These are phyloP conservation scores for Probaryconus sp. DNA, from an alignment of 1,140 invertebrate genomes.

Conservation along the genomic window DNA sequence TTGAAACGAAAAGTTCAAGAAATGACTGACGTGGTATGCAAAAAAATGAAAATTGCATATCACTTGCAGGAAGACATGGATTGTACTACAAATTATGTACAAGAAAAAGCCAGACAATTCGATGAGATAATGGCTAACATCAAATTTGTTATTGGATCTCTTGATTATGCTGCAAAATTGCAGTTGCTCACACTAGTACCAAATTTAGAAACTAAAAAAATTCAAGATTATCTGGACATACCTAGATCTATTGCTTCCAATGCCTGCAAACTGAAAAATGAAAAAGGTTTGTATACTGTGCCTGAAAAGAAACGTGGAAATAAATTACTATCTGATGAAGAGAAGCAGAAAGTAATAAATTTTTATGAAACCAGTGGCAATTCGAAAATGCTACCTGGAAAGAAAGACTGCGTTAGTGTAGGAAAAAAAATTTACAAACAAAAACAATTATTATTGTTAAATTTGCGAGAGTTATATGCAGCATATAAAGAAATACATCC, in stretches of 20 bases:
- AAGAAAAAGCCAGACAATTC: no score
- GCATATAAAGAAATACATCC: conserved; percentile 22
- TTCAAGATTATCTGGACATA: no score
- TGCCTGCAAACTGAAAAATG: conserved; percentile 3
- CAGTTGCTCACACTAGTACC: no score
- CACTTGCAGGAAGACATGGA: no score
- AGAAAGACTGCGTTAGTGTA: conserved; percentile 30
- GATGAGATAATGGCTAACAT: no score
- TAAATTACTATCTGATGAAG: conserved; percentile 18
- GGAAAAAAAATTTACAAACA: conserved; percentile 33
- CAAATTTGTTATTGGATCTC: no score
- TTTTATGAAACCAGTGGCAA: conserved; percentile 25
- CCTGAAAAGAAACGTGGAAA: conserved; percentile 23
- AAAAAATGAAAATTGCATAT: no score
- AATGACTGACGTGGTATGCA: no score
- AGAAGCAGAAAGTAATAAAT: conserved; percentile 20
- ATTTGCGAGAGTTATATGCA: conserved; percentile 34
- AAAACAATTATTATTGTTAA: conserved; percentile 30
- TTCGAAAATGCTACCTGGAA: conserved; percentile 19
- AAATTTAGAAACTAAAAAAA: no score
- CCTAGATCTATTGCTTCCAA: not conserved
- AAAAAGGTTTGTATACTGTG: conserved; percentile 26
- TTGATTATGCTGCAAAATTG: no score
- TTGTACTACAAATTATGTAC: no score
- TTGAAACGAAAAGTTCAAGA: no score